Conservation (phyloP, 2,888 invertebrate genomes). For the Leptopilina syphax region DNA sequence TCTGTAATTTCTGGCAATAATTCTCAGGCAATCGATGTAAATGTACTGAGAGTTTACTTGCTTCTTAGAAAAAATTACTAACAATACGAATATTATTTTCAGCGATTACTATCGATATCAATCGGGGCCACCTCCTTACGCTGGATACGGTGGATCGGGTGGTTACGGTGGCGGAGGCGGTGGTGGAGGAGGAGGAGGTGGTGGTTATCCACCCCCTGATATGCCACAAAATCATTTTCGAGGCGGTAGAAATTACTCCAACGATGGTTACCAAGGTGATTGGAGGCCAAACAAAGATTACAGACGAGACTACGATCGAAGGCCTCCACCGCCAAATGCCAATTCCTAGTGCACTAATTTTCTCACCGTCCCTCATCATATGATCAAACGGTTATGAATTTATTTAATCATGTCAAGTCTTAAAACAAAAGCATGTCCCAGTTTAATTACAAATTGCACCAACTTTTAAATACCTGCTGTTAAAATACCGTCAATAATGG, state of each 20-base stretch:
- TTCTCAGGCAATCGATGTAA: not conserved
- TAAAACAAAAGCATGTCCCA: not conserved
- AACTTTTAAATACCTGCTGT: conserved; percentile 42
- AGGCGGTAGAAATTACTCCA: conserved; percentile 70
- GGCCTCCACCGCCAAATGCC: conserved; percentile 80
- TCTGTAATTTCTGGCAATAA: too few relatives aligned
- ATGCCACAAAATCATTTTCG: conserved; percentile 70
- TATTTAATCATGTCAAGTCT: conserved; percentile 15
- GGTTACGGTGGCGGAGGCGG: conserved; percentile 77
- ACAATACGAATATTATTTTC: conserved; percentile 47
- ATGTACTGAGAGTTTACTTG: not conserved
- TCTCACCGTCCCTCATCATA: conserved; percentile 69
- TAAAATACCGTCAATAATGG: conserved; percentile 10
- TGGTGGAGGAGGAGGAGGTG: conserved; percentile 71
- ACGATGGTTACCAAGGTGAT: conserved; percentile 76
- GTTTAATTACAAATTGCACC: conserved; percentile 16
- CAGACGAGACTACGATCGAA: conserved; percentile 82
- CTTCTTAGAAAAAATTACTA: conserved; percentile 34
- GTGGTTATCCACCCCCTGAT: conserved; percentile 77
- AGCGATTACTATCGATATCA: conserved; percentile 75
- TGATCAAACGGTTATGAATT: conserved; percentile 65
- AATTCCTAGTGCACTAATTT: conserved; percentile 74
- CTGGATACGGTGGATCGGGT: conserved; percentile 71
- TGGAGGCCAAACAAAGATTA: conserved; percentile 76
- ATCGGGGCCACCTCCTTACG: conserved; percentile 77